Evolutionary conservation across 2,888 invertebrate species (phyloP).

Genomic region (Lithophane ornitopus): DNA sequence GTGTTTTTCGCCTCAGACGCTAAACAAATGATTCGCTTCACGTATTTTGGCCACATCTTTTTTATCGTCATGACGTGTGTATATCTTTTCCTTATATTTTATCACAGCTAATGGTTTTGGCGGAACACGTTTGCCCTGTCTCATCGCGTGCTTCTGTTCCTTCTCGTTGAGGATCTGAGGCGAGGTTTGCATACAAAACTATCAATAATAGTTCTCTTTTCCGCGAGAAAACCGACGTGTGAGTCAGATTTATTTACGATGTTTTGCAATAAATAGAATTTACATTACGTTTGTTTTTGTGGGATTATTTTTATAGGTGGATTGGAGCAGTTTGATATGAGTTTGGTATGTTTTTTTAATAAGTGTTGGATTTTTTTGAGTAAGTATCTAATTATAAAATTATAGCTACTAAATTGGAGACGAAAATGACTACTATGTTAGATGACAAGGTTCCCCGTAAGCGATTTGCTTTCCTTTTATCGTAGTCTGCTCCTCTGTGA

Average conservation of each 20-base stretch:
- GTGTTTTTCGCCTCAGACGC: constrained; percentile 23
- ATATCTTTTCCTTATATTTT: constrained; percentile 44
- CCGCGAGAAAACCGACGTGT: neutral
- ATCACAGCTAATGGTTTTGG: constrained; percentile 34
- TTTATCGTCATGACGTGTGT: constrained; percentile 39
- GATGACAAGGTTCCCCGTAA: neutral
- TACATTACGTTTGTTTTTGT: neutral
- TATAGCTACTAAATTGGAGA: neutral
- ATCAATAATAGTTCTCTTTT: constrained; percentile 31
- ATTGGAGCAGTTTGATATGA: neutral
- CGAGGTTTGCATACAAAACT: constrained; percentile 34
- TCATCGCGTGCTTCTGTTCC: constrained; percentile 34
- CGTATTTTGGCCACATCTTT: constrained; percentile 31
- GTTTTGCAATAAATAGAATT: neutral
- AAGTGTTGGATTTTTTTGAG: neutral
- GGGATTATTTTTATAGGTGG: neutral
- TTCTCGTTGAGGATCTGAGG: constrained; percentile 5
- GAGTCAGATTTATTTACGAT: constrained; percentile 20
- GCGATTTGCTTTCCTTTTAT: no score
- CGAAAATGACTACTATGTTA: no score
- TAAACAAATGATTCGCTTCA: constrained; percentile 27
- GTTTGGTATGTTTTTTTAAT: neutral
- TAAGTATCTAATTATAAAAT: neutral
- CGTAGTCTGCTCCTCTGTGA: neutral
- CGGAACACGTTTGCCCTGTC: constrained; percentile 36